A percentile compares a stretch with the other conserved stretches of the same genome.
phyloP scores from a whole-genome alignment of 2,888 invertebrate genomes.

The Cataglyphis albicans region DNA sequence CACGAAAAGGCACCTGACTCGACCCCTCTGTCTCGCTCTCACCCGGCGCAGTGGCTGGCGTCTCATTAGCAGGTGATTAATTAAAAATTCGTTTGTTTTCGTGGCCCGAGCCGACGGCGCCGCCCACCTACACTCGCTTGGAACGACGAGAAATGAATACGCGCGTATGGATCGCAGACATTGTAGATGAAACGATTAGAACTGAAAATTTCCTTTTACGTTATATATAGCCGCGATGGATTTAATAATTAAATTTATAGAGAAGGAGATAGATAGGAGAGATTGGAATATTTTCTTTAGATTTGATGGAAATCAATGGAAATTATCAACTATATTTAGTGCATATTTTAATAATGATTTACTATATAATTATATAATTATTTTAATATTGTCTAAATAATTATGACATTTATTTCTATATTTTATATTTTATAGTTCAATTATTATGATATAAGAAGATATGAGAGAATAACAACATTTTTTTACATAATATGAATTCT shows the following conservation, averaged over 20 bases:
- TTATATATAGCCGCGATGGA: background rate
- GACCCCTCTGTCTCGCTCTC: conserved; percentile 11
- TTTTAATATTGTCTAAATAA: background rate
- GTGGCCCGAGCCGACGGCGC: conserved; percentile 60
- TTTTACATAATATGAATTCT: background rate
- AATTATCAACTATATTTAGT: background rate
- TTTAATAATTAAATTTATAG: conserved; percentile 34
- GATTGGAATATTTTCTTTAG: background rate
- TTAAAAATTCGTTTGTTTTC: conserved; percentile 82
- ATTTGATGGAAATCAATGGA: background rate
- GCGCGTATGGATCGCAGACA: conserved; percentile 36
- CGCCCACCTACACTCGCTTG: conserved; percentile 66
- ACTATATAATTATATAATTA: background rate
- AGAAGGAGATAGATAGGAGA: background rate
- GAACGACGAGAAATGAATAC: conserved; percentile 60
- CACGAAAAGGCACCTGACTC: conserved; percentile 45
- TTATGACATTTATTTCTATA: background rate
- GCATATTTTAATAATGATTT: background rate
- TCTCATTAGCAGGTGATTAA: conserved; percentile 84
- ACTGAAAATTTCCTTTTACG: background rate
- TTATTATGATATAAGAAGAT: background rate
- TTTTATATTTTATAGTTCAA: background rate
- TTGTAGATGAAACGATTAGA: conserved; percentile 8
- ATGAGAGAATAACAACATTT: background rate
- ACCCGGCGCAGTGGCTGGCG: conserved; percentile 64